A percentile compares a stretch with the other conserved stretches of the same genome.
phyloP scores from a whole-genome alignment of 2,113 vertebrate species.

The Cricetomys ansorgei region DNA sequence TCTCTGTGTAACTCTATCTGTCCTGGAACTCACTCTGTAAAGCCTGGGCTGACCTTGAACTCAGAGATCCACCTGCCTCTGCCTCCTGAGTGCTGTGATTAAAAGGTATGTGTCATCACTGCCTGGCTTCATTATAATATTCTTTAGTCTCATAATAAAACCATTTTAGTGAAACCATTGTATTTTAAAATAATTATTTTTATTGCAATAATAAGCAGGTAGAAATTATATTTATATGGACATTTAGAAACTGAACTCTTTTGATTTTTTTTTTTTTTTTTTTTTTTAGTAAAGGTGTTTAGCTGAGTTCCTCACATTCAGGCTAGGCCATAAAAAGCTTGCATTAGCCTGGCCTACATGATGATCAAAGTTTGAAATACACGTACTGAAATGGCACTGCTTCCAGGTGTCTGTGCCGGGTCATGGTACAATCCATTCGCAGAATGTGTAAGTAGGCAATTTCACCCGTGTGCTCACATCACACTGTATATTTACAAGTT shows the following conservation, averaged over 20 bases:
- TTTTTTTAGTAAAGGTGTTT: constrained; percentile 61
- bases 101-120: too few species aligned
- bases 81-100: too few species aligned
- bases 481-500: neutral
- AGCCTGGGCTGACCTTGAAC: too few species aligned
- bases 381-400: too few species aligned
- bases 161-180: constrained; percentile 60
- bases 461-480: neutral
- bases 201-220: constrained; percentile 67
- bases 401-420: neutral
- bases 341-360: neutral
- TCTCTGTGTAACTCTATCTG: too few species aligned
- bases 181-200: constrained; percentile 76
- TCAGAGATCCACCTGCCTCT: too few species aligned
- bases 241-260: constrained; percentile 71
- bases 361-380: neutral
- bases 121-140: too few species aligned
- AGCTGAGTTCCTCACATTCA: neutral
- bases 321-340: neutral
- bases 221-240: constrained; percentile 74
- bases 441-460: neutral
- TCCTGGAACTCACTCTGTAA: too few species aligned
- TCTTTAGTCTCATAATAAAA: constrained; percentile 79
- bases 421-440: neutral
- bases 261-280: constrained; percentile 49